phyloP scores from a whole-genome alignment of 2,113 vertebrate species.

The Caretta caretta region DNA sequence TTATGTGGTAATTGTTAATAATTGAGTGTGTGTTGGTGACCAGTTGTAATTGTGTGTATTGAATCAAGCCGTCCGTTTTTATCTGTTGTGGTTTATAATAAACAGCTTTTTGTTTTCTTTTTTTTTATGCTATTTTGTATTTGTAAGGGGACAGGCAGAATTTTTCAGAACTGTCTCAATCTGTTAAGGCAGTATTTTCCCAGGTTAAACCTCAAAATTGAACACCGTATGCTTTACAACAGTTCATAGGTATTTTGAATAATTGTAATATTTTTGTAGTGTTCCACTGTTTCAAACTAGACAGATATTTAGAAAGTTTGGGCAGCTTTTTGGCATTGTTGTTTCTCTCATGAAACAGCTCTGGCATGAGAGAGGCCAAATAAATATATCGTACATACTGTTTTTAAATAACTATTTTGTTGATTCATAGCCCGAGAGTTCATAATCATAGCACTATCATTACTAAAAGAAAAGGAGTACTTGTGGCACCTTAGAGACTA shows the following conservation, averaged over 20 bases:
- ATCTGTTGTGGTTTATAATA: neutral
- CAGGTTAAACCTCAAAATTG: constrained; percentile 6
- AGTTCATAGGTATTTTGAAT: neutral
- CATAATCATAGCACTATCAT: neutral
- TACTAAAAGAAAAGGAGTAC: too few species aligned
- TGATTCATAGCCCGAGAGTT: neutral
- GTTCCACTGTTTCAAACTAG: neutral
- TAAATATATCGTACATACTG: neutral
- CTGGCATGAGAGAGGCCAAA: neutral
- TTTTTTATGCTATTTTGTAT: neutral
- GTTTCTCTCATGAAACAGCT: neutral
- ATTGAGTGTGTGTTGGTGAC: neutral
- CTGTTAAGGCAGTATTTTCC: neutral
- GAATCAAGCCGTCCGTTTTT: neutral
- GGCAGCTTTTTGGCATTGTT: neutral
- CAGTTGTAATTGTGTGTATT: neutral
- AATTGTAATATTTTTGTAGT: neutral
- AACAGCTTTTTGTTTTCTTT: neutral
- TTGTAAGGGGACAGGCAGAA: neutral
- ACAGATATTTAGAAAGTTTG: neutral
- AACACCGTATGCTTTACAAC: accelerated
- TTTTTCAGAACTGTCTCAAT: neutral
- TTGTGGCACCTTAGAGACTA: too few species aligned
- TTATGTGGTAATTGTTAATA: neutral
- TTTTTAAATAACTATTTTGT: neutral